Evolutionary conservation across 2,797 vertebrate genomes (phyloP).

Genomic region (Syngnathus rostellatus): DNA sequence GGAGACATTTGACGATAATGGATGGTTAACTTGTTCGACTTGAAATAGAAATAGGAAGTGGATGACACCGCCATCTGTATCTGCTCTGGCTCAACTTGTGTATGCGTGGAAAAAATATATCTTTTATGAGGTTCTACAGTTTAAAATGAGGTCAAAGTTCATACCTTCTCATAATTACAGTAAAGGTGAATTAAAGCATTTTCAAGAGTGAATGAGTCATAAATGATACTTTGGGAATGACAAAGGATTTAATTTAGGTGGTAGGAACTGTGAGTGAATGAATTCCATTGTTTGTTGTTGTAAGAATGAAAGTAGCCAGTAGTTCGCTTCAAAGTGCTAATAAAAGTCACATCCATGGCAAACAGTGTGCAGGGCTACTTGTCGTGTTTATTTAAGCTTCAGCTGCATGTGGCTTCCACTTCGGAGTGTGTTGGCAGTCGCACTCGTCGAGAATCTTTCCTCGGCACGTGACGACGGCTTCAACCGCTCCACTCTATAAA

Average conservation of each 20-base stretch:
- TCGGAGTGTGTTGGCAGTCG: constrained; percentile 23
- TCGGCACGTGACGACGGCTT: constrained; percentile 34
- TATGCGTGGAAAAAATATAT: not conserved
- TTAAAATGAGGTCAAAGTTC: not conserved
- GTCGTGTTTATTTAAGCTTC: constrained; percentile 32
- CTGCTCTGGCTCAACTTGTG: not conserved
- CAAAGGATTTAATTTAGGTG: not conserved
- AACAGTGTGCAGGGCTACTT: constrained; percentile 14
- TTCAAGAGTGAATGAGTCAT: not conserved
- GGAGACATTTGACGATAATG: constrained; percentile 2
- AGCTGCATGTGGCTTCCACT: constrained; percentile 27
- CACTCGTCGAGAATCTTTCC: constrained; percentile 39
- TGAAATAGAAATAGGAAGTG: constrained; percentile 9
- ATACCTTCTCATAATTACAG: not conserved
- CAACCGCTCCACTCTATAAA: constrained; percentile 16
- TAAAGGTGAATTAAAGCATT: not conserved
- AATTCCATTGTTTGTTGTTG: constrained; percentile 32
- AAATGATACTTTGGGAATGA: not conserved
- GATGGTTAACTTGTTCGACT: not conserved
- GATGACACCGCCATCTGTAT: not conserved
- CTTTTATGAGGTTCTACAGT: not conserved
- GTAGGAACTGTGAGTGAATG: constrained; percentile 1
- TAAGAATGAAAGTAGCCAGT: constrained; percentile 13
- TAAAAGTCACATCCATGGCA: constrained; percentile 28
- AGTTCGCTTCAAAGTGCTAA: constrained; percentile 19